Conservation (phyloP, 2,113 vertebrate species). For the Cephalopterus ornatus region DNA sequence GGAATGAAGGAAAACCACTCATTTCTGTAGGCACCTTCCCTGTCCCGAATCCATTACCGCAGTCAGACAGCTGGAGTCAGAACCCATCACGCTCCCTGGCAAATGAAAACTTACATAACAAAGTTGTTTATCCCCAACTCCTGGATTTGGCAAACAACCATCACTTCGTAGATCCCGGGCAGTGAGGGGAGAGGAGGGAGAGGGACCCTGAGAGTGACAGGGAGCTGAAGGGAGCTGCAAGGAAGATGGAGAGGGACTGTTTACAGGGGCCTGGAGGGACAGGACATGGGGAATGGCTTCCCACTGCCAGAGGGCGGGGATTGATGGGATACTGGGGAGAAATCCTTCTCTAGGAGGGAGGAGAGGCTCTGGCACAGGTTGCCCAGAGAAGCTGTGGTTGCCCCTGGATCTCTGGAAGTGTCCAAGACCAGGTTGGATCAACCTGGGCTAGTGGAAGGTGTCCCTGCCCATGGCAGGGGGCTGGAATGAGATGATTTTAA, state of each 20-base stretch:
- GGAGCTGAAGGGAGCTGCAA: not conserved
- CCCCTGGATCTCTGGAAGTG: not conserved
- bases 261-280: not conserved
- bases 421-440: not conserved
- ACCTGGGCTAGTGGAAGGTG: accelerated
- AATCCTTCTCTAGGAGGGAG: not conserved
- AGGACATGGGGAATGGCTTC: not conserved
- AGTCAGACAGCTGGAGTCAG: not conserved
- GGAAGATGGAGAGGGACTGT: not conserved
- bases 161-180: not conserved
- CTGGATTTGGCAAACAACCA: not conserved
- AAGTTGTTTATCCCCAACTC: not conserved
- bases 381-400: not conserved
- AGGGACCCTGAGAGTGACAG: too few relatives aligned
- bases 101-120: slow-evolving; percentile 4
- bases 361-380: not conserved
- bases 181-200: not conserved
- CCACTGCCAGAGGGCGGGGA: not conserved
- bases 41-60: not conserved
- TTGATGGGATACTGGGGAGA: not conserved
- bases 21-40: slow-evolving; percentile 4
- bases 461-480: not conserved
- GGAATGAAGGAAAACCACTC: not conserved
- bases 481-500: not conserved
- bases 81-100: not conserved